These are phyloP conservation scores for Drosophila melanocephala DNA, from an alignment of 2,888 invertebrate genomes.

Conservation along the genomic window DNA sequence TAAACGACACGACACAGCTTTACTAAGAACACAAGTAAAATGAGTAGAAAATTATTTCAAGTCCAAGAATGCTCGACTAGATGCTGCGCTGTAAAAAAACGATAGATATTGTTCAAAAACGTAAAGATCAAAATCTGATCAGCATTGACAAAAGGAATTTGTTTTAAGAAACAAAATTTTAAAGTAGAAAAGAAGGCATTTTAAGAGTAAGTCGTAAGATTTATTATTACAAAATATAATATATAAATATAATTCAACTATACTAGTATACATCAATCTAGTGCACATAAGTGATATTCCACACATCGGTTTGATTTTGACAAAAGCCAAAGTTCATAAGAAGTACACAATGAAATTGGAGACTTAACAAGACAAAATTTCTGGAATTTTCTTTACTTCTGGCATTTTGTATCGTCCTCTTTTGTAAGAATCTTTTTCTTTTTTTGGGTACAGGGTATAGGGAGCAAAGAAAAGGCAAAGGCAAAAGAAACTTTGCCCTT, in stretches of 20 bases:
- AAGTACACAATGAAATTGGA: not conserved
- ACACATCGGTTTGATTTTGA: not conserved
- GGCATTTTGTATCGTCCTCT: not conserved
- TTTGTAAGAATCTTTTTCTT: not conserved
- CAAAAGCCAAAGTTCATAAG: not conserved
- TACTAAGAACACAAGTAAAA: constrained; percentile 23
- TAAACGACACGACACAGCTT: constrained; percentile 23
- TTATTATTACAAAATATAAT: not conserved
- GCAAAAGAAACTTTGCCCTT: constrained; percentile 68
- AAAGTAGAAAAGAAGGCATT: not conserved
- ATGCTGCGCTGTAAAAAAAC: constrained; percentile 1
- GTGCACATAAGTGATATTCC: not conserved
- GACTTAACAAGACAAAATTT: not conserved
- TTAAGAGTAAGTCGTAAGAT: too few species aligned
- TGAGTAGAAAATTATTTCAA: constrained; percentile 8
- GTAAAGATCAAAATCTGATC: not conserved
- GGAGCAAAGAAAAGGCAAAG: constrained; percentile 37
- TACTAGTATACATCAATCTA: not conserved
- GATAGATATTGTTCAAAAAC: not conserved
- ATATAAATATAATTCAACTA: not conserved
- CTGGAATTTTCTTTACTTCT: not conserved
- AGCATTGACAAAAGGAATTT: not conserved
- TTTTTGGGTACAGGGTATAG: constrained; percentile 28
- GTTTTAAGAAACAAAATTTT: not conserved
- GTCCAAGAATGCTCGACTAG: constrained; percentile 10